Evolutionary conservation across 2,797 vertebrate species (phyloP).

Genomic region (Enteromius mattozi): DNA sequence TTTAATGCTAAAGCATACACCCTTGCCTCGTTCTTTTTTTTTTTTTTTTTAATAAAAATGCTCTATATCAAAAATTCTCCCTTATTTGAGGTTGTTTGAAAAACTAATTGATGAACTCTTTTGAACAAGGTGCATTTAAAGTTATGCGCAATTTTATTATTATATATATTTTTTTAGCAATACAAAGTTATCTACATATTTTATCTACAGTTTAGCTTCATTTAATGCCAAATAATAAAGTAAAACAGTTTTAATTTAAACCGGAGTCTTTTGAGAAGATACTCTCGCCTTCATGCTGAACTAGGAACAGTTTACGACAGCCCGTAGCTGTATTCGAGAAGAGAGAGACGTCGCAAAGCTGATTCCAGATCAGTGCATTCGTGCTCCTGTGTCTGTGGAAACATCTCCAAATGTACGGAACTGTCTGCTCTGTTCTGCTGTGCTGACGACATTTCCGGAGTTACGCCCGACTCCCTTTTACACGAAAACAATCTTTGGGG

Average conservation of each 20-base stretch:
- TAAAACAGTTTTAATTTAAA: not conserved
- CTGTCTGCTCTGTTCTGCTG: not conserved
- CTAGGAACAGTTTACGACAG: not conserved
- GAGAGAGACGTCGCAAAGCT: not conserved
- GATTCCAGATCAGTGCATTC: not conserved
- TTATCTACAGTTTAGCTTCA: not conserved
- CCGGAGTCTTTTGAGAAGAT: not conserved
- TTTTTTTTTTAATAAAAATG: no score
- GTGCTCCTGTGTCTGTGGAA: not conserved
- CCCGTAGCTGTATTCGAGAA: not conserved
- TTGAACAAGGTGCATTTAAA: not conserved
- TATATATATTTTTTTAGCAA: no score
- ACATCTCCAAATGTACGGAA: constrained; percentile 45
- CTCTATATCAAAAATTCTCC: no score
- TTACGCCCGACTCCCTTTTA: constrained; percentile 69
- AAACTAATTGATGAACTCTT: not conserved
- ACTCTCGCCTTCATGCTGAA: not conserved
- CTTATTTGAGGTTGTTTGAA: not conserved
- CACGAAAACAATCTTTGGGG: constrained; percentile 62
- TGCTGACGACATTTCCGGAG: constrained; percentile 71
- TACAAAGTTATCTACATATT: no score
- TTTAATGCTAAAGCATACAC: not conserved
- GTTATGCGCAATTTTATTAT: not conserved
- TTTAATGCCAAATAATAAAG: not conserved
- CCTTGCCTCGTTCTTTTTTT: no score